A percentile compares a stretch with the other conserved stretches of the same genome.
Evolutionary conservation across 2,113 vertebrate species (phyloP).

Genomic region (Bufo gargarizans): DNA sequence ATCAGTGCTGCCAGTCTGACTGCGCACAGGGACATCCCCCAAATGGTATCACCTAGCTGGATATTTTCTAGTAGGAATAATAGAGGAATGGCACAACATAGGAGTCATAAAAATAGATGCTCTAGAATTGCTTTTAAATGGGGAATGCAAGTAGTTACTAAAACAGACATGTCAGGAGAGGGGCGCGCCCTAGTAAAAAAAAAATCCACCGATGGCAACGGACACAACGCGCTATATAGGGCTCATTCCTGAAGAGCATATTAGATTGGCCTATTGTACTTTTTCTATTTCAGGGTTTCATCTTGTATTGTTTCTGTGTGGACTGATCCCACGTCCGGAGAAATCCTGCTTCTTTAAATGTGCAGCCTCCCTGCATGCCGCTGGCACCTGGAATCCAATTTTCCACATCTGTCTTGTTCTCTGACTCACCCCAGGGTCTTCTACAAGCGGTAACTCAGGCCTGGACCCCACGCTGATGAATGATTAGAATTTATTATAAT

Average conservation of each 20-base stretch:
- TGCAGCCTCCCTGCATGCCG: neutral
- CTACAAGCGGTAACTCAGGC: neutral
- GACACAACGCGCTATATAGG: neutral
- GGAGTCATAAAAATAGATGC: too few species aligned
- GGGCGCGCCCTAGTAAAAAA: too few species aligned
- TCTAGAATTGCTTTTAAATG: too few species aligned
- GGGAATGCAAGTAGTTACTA: too few species aligned
- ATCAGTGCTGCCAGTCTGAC: too few species aligned
- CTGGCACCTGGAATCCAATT: slow-evolving; percentile 23
- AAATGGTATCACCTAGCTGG: too few species aligned
- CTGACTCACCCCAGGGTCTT: neutral
- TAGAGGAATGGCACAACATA: too few species aligned
- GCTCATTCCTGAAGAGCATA: neutral
- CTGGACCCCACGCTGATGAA: neutral
- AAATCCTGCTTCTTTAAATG: slow-evolving; percentile 33
- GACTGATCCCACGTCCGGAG: neutral
- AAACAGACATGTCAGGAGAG: too few species aligned
- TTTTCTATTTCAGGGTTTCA: neutral
- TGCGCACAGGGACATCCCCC: too few species aligned
- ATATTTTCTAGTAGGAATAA: too few species aligned
- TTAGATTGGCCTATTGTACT: neutral
- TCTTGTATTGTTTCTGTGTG: neutral
- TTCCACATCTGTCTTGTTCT: slow-evolving; percentile 35
- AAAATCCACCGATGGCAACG: too few species aligned
- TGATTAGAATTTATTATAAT: neutral